Base-by-base conservation (phyloP, 2,888 invertebrate genomes). In the Automeris io region DNA sequence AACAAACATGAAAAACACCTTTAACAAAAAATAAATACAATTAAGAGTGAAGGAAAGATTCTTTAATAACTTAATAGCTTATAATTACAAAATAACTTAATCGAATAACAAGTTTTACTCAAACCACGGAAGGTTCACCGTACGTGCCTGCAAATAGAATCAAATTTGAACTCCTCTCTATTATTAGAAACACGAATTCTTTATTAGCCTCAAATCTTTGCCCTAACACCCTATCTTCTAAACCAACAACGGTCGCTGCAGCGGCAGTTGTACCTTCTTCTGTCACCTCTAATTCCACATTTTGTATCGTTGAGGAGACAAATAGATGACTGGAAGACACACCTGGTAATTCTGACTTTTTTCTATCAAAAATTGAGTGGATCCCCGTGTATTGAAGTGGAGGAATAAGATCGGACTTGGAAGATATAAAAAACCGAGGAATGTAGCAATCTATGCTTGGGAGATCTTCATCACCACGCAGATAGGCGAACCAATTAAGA, bases 251-350 rank as follows among this genome's bases (percentile, higher is more conserved):
- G 2, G 92, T 88, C 0, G 90, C 88, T 0, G 90, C 90, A 0
- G 90, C 87, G 0, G 93, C 93, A 2, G 90, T 89, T 0, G 93
- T 93, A 0, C 94, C 94, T 58, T 92, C 89, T 70, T 94, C 94
- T 37, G 89, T 90, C 0, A 94, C 93, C 54, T 92, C 91, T 39
- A 94, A 88, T 53, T 90, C 89, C 0, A 93, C 91, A 52, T 90
- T 91, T 57, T 94, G 94, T 9, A 92, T 75, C 0, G 91, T 76
- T 31, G 89, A 81, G 0, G 90, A 89, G 2, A 93, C 82, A 53
- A 74, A 89, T 11, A 91, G 66, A 4, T 88, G 76, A 42, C 86
- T 83, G 5, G 81, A 86, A 1, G 89, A 82, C 25, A 93, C 88
- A 11, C 90, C 90, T 5, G 89, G 81, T 8, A 93, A 68, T 55